Conservation (phyloP, 1,140 invertebrate species). For the silkworm (Bombyx mori) region DNA sequence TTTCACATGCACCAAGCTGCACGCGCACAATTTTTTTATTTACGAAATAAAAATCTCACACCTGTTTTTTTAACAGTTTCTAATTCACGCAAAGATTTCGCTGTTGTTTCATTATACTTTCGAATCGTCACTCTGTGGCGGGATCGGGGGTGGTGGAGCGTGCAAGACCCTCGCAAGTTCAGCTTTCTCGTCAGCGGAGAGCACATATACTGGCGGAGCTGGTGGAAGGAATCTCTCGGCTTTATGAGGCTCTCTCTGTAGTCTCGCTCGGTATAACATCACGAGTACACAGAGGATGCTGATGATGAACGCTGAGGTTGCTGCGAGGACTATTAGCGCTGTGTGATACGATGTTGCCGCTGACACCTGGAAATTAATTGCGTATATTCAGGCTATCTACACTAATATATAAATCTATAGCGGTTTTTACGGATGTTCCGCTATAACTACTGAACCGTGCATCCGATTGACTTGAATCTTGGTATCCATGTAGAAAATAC, state of each 20-base stretch:
- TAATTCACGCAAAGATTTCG: too few species aligned
- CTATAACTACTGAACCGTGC: too few species aligned
- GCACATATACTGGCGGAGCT: conserved; percentile 72
- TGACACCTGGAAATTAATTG: conserved; percentile 59
- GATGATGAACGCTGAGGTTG: conserved; percentile 80
- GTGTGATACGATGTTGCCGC: conserved; percentile 79
- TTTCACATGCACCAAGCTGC: too few species aligned
- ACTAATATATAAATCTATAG: too few species aligned
- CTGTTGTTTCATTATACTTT: conserved; percentile 35
- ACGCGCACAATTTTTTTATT: too few species aligned
- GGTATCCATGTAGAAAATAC: too few species aligned
- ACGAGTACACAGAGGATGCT: conserved; percentile 78
- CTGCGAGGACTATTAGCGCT: conserved; percentile 78
- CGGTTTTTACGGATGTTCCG: too few species aligned
- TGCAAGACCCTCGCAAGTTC: conserved; percentile 58
- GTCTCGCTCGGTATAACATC: conserved; percentile 74
- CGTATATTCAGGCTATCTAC: too few species aligned
- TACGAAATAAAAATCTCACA: too few species aligned
- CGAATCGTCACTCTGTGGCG: conserved; percentile 16
- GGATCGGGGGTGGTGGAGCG: conserved; percentile 33
- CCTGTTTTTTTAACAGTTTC: too few species aligned
- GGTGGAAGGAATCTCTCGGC: conserved; percentile 70
- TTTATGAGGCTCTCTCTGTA: conserved; percentile 67
- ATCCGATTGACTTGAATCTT: too few species aligned
- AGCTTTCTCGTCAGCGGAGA: conserved; percentile 69